Evolutionary conservation across 2,888 invertebrate genomes (phyloP).

Genomic region (Lepidochitona cinerea): DNA sequence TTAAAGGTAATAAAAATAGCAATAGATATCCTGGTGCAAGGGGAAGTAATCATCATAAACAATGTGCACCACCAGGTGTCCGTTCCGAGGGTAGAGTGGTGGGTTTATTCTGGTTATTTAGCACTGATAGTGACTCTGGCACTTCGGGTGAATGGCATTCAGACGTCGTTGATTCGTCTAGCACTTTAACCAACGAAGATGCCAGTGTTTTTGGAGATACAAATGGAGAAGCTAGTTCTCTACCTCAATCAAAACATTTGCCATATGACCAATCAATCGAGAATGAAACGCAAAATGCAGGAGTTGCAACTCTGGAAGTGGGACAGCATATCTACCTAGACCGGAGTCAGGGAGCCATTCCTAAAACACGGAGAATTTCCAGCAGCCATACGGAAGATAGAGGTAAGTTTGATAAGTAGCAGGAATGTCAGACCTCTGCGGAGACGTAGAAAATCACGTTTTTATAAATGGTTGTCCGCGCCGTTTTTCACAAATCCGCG

Average conservation of each 20-base stretch:
- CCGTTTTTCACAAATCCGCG: too few species aligned
- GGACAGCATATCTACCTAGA: not conserved
- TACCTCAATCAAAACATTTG: not conserved
- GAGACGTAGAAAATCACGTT: too few species aligned
- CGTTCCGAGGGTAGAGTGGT: constrained; percentile 73
- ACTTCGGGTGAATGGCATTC: constrained; percentile 28
- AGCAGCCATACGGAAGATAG: not conserved
- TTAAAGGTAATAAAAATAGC: constrained; percentile 19
- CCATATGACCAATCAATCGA: not conserved
- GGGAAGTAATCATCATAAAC: too few species aligned
- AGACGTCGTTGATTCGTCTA: constrained; percentile 42
- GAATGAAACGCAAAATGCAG: not conserved
- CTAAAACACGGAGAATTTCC: constrained; percentile 31
- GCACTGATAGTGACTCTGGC: constrained; percentile 61
- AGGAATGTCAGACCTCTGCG: not conserved
- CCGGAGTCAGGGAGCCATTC: constrained; percentile 57
- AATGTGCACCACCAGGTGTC: constrained; percentile 11
- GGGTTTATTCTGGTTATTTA: constrained; percentile 79
- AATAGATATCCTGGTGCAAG: constrained; percentile 38
- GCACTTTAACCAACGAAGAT: constrained; percentile 58
- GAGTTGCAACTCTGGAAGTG: not conserved
- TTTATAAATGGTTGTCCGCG: too few species aligned
- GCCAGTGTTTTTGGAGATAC: constrained; percentile 39
- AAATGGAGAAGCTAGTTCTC: not conserved
- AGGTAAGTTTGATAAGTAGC: not conserved